Percentiles rank a stretch among this genome's conserved stretches.
These are phyloP conservation scores for Bombus consobrinus DNA, from an alignment of 1,140 invertebrate genomes.

Conservation along the genomic window DNA sequence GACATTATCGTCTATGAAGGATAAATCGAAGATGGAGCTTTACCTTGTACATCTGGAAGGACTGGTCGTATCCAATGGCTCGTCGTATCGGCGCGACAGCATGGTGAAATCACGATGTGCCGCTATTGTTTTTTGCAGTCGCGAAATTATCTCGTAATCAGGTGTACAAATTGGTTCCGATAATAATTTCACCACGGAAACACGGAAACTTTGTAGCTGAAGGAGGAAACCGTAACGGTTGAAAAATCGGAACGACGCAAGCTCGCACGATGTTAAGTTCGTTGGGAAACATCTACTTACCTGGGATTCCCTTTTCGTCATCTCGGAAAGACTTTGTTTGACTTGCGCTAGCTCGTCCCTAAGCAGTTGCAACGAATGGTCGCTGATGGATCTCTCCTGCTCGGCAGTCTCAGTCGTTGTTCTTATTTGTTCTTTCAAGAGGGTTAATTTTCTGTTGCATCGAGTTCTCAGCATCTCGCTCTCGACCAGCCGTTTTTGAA, in stretches of 20 bases:
- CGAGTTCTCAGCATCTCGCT: constrained; percentile 88
- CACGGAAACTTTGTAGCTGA: constrained; percentile 87
- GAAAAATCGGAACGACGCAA: background rate
- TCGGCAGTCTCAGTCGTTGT: constrained; percentile 86
- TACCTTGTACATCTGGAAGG: constrained; percentile 79
- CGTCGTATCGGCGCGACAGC: constrained; percentile 88
- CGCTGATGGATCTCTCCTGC: constrained; percentile 87
- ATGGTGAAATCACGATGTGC: constrained; percentile 90
- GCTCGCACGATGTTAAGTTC: too few species aligned
- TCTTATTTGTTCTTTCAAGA: constrained; percentile 88
- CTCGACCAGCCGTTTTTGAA: constrained; percentile 89
- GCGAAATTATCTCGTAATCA: constrained; percentile 90
- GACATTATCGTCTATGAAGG: too few species aligned
- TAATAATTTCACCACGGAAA: constrained; percentile 86
- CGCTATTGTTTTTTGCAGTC: constrained; percentile 89
- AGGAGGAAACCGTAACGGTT: constrained; percentile 45
- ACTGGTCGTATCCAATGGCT: constrained; percentile 81
- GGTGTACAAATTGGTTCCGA: constrained; percentile 87
- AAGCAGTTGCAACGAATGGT: constrained; percentile 86
- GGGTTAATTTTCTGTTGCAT: constrained; percentile 87
- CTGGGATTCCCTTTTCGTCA: constrained; percentile 88
- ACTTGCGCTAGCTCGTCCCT: constrained; percentile 88
- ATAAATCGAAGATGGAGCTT: background rate
- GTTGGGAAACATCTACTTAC: constrained; percentile 58
- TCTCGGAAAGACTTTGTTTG: constrained; percentile 88